Percentiles rank a stretch among this genome's conserved stretches.
These are phyloP conservation scores for Pandemis corylana DNA, from an alignment of 2,888 invertebrate genomes.

Conservation along the genomic window DNA sequence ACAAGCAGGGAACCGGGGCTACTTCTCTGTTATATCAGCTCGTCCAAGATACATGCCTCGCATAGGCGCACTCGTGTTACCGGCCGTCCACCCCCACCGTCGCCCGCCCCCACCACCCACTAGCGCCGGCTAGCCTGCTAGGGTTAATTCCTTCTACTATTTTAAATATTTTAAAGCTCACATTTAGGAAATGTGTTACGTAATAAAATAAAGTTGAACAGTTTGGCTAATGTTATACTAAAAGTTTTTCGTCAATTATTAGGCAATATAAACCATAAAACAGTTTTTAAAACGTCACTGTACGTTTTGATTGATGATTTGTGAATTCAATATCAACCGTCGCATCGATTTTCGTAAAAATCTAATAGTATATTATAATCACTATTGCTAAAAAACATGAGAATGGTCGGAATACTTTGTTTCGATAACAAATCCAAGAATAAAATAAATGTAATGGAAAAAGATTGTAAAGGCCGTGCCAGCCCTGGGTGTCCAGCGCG, in stretches of 20 bases:
- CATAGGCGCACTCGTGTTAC: conserved; percentile 85
- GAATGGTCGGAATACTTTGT: background rate
- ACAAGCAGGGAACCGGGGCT: conserved; percentile 81
- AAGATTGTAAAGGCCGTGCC: conserved; percentile 47
- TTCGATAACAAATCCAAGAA: background rate
- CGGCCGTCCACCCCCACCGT: conserved; percentile 64
- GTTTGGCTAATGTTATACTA: background rate
- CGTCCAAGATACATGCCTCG: conserved; percentile 85
- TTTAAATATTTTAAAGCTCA: conserved; percentile 74
- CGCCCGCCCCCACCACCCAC: conserved; percentile 65
- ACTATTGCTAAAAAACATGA: too few relatives aligned
- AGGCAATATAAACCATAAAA: background rate
- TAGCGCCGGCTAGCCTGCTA: conserved; percentile 79
- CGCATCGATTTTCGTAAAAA: background rate
- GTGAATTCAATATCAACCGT: too few relatives aligned
- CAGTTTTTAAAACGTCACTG: too few relatives aligned
- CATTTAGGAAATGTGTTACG: background rate
- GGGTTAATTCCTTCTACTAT: conserved; percentile 82
- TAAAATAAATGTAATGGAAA: background rate
- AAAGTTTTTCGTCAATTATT: background rate
- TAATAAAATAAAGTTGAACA: background rate
- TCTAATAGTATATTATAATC: background rate
- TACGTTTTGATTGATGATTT: too few relatives aligned
- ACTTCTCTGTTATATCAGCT: conserved; percentile 85
- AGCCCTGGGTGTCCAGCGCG: conserved; percentile 81